These are phyloP conservation scores for Ivindomyrus marchei DNA, from an alignment of 2,113 vertebrate species.

Conservation along the genomic window DNA sequence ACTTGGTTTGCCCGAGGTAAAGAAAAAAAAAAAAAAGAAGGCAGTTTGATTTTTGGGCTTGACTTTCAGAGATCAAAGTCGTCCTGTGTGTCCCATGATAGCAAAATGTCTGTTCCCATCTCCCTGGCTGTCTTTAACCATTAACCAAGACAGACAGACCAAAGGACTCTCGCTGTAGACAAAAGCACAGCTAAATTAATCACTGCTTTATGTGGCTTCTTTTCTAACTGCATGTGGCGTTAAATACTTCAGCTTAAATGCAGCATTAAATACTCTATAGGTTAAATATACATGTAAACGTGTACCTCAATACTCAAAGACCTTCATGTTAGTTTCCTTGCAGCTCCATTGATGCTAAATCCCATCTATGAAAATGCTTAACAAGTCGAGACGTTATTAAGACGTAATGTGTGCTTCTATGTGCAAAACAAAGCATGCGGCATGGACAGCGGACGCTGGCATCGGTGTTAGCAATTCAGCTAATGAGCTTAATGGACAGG, in stretches of 20 bases:
- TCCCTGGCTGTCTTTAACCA: neutral
- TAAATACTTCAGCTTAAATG: neutral
- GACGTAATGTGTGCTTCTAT: neutral
- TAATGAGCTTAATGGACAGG: conserved; percentile 11
- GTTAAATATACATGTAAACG: neutral
- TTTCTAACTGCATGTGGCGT: neutral
- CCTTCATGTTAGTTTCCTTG: neutral
- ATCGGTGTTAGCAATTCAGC: neutral
- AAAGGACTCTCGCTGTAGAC: conserved; percentile 9
- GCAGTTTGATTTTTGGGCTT: conserved; percentile 13
- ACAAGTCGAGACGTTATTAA: neutral
- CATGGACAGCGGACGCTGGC: neutral
- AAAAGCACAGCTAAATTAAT: conserved; percentile 7
- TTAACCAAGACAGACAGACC: conserved; percentile 1
- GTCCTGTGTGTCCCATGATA: conserved; percentile 7
- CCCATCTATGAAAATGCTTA: neutral
- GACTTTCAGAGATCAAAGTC: conserved; percentile 22
- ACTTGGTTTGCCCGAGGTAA: neutral
- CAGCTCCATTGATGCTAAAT: neutral
- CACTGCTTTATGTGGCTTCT: neutral
- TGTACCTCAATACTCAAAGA: neutral
- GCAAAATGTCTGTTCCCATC: neutral
- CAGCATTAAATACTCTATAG: neutral
- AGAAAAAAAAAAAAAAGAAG: neutral
- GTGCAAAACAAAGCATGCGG: neutral